Base-by-base conservation (phyloP, 1,140 invertebrate genomes). In the Pteromalus puparum region DNA sequence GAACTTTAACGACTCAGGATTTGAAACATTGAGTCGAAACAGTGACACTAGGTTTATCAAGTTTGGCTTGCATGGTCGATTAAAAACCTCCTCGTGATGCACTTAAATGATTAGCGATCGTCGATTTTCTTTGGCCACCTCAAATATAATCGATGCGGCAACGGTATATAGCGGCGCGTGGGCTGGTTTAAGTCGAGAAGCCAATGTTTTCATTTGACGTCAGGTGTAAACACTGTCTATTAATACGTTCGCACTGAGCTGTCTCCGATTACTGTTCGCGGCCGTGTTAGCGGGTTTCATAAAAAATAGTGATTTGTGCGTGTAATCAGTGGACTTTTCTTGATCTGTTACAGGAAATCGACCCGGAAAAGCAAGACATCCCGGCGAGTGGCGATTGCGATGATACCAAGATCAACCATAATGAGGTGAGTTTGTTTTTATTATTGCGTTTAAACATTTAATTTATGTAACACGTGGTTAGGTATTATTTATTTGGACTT, bases 301-400 rank as follows among this genome's bases (percentile, higher is more conserved):
- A 70, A 61, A 68, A 77, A 83, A 61, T 61, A 53, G 68, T 26
- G 6, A n/a, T 26, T 46, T 61, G 15, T 76, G 72, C 72, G 67
- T 28, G 28, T 26, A 13, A 26, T 70, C 24, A 70, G 48, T n/a
- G 68, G 61, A 18, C 21, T 34, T 12, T 78, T 86, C 67, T 86
- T 85, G 79, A 89, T 90, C 86, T 87, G 87, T 93, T 91, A 15
- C 75, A 95, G 95, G 95, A 95, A 91, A 94, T 95, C 85, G 94
- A 95, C 89, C 93, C 94, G 82, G 94, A 95, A 77, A 94, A 94
- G 86, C 94, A 95, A 88, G 92, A 93, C 80, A 87, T 91, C 24
- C 90, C 89, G 61, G 88, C 90, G 46, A 91, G 91, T 65, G 94
- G 92, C 61, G 94, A 94, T 84, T 93, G 92, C 85, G 93, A 94